These are phyloP conservation scores for Latrodectus elegans DNA, from an alignment of 2,888 invertebrate species.

Conservation along the genomic window DNA sequence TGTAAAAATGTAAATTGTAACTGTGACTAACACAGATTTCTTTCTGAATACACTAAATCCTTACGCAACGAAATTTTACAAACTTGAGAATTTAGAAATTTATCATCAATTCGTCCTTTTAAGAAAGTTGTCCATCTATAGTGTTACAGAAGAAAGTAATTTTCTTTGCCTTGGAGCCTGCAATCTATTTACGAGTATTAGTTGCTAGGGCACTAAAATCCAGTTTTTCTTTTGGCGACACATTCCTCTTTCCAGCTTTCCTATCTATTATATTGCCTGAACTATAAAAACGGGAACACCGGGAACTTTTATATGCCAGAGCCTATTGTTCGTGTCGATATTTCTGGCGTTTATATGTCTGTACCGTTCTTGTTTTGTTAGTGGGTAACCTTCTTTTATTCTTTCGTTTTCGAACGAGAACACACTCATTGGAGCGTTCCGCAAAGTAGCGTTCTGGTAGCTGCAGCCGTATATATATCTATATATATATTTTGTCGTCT, in stretches of 20 bases:
- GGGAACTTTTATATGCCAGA: slow-evolving; percentile 41
- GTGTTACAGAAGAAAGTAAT: slow-evolving; percentile 15
- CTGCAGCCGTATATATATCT: not conserved
- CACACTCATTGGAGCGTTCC: slow-evolving; percentile 37
- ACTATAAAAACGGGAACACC: slow-evolving; percentile 32
- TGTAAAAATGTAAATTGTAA: too few species aligned
- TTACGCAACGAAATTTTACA: too few species aligned
- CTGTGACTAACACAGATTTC: too few species aligned
- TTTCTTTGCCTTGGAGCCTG: slow-evolving; percentile 23
- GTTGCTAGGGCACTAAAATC: slow-evolving; percentile 46
- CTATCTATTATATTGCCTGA: slow-evolving; percentile 46
- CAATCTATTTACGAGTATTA: slow-evolving; percentile 45
- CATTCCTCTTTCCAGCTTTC: slow-evolving; percentile 26
- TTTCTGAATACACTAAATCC: too few species aligned
- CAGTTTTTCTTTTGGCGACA: slow-evolving; percentile 6
- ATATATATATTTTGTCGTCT: not conserved
- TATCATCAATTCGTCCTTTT: not conserved
- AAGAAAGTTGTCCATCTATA: slow-evolving; percentile 21
- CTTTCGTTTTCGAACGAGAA: slow-evolving; percentile 31
- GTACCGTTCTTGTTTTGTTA: not conserved
- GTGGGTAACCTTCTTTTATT: slow-evolving; percentile 6
- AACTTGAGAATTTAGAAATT: not conserved
- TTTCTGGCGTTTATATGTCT: slow-evolving; percentile 54
- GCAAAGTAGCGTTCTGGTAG: slow-evolving; percentile 27
- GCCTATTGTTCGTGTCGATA: slow-evolving; percentile 53